Evolutionary conservation across 2,113 vertebrate genomes (phyloP).

Genomic region (Nycticryphes semicollaris): DNA sequence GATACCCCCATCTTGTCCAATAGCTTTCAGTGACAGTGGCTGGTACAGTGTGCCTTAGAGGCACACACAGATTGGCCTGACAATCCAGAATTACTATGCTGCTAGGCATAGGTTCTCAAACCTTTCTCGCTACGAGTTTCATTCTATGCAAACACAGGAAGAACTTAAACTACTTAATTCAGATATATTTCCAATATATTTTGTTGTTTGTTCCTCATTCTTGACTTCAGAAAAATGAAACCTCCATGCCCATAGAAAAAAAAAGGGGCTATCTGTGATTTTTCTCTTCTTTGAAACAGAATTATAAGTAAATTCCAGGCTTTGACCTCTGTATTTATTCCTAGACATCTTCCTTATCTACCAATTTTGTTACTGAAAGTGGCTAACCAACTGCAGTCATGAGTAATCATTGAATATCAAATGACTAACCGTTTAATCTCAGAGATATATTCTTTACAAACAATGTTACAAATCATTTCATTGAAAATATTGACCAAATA

Average conservation of each 20-base stretch:
- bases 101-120: neutral
- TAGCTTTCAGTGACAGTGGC: neutral
- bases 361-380: neutral
- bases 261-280: neutral
- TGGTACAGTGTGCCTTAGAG: neutral
- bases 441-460: neutral
- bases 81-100: neutral
- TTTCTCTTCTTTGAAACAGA: neutral
- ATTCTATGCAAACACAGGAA: neutral
- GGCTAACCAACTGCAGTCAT: neutral
- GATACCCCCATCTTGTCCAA: neutral
- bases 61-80: neutral
- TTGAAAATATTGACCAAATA: neutral
- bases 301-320: neutral
- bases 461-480: neutral
- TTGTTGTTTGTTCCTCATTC: neutral
- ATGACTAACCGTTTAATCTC: neutral
- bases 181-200: neutral
- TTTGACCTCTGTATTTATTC: neutral
- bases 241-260: too few relatives aligned
- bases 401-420: neutral
- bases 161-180: neutral
- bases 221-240: neutral
- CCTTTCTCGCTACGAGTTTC: neutral
- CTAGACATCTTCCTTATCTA: neutral